Conservation (phyloP, 2,113 vertebrate species). For the Cryptoleucopteryx plumbea region DNA sequence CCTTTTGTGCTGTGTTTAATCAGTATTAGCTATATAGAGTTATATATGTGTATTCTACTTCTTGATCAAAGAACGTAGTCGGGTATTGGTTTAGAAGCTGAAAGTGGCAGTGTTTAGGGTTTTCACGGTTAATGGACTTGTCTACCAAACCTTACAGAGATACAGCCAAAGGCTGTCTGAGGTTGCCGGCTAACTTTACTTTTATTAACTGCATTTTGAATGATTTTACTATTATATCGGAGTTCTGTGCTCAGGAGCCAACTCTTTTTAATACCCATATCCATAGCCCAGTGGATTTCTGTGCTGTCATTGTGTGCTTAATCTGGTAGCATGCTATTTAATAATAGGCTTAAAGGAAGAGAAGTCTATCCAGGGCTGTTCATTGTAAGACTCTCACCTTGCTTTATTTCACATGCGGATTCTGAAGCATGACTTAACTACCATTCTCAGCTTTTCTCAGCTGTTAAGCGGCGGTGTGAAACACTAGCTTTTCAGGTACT, state of each 20-base stretch:
- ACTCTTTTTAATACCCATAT: conserved; percentile 70
- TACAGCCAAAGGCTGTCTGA: conserved; percentile 70
- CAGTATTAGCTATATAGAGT: conserved; percentile 96
- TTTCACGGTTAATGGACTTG: conserved; percentile 82
- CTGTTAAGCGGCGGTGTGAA: conserved; percentile 33
- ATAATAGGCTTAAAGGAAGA: conserved; percentile 59
- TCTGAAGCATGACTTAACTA: conserved; percentile 46
- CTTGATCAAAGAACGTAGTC: conserved; percentile 87
- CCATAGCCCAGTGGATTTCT: conserved; percentile 70
- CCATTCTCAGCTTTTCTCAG: conserved; percentile 16
- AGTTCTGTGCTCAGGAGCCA: conserved; percentile 74
- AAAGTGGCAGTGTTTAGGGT: conserved; percentile 79
- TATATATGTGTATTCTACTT: conserved; percentile 93
- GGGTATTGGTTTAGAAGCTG: conserved; percentile 89
- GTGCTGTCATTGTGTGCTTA: conserved; percentile 64
- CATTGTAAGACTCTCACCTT: conserved; percentile 50
- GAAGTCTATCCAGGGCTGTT: conserved; percentile 58
- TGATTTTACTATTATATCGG: conserved; percentile 68
- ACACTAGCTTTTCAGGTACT: conserved; percentile 26
- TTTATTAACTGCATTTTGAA: conserved; percentile 72
- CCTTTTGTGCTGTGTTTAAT: conserved; percentile 90
- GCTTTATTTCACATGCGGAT: conserved; percentile 35
- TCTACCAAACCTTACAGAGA: conserved; percentile 66
- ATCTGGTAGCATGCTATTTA: conserved; percentile 67
- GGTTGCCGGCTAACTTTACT: conserved; percentile 79